Base-by-base conservation (phyloP, 2,888 invertebrate species). In the Notodonta ziczac region DNA sequence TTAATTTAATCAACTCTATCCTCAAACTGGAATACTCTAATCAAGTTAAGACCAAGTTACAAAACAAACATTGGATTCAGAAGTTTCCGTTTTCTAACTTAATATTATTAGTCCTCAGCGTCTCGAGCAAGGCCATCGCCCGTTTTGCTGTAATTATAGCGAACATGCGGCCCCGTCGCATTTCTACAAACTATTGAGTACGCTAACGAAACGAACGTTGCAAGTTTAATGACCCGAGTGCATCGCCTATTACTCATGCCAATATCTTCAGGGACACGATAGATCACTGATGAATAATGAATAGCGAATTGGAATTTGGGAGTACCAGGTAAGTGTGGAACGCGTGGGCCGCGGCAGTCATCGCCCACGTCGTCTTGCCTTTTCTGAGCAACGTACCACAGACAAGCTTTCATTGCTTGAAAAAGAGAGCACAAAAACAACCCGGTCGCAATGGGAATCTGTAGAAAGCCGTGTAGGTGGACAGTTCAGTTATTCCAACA, bases 401-500 rank as follows among this genome's bases (percentile, higher is more conserved):
- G 44, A 64, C 67, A 63, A 80, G 86, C 89, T 90, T 89, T 90
- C 88, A 77, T 84, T 84, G 79, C 74, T 56, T 65, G 62, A 65
- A 59, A 67, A 66, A 60, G 62, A 71, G 66, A 62, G 52, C 62
- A 65, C 61, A 65, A 66, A 68, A 72, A 76, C 69, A 66, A 67
- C 69, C 74, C 64, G 70, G 67, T 73, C 63, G 65, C 66, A 66
- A 59, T 69, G 62, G 59, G 69, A 68, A 56, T 56, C 56, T 74
- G 73, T 80, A 88, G 87, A 87, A 89, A 88, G 85, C 67, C n/a
- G 80, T 80, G 90, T 90, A 84, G 90, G 90, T 76, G 85, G 87
- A 82, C 81, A 77, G 68, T 65, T 70, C 71, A 56, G 78, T 76
- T 77, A 72, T 74, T 77, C 73, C 63, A 58, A 83, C 74, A 76